Base-by-base conservation (phyloP, 2,113 vertebrate species). In the Anolis carolinensis region DNA sequence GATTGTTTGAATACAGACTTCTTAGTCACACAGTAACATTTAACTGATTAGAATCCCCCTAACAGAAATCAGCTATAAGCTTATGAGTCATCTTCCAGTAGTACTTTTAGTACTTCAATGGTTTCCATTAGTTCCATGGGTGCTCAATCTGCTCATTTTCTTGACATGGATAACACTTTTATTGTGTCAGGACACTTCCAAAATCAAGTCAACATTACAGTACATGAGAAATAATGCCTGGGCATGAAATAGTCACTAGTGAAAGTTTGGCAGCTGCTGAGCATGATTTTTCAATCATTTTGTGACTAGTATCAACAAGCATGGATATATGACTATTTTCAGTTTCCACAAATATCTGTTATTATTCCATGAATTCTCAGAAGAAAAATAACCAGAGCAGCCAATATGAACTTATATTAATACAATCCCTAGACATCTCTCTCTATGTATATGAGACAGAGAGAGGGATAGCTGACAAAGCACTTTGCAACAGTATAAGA, bases 361-460 rank as follows among this genome's bases (percentile, higher is more conserved):
- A 70, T 79, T 88, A 84, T 86, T 81, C 18, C 72, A 82, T 92
- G 20, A 88, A 59, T 94, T 94, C 87, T 94, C 63, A 85, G 91
- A 86, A 86, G 67, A 87, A 93, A 90, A 70, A 94, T 82, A 79
- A 44, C 87, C 87, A 86, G 79, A 82, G 83, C 90, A 92, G 88
- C 90, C 88, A 94, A 88, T 90, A 92, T 89, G 85, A 95, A 94
- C 84, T 95, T 95, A 91, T 92, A 90, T n/a, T 91, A 95, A 75
- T 92, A 50, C 87, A 92, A 80, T 76, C 90, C 92, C 81, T 90
- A 94, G 89, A 73, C 90, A 65, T 83, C 82, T 75, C 25, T 44
- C 80, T 79, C 79, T 94, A 87, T 88, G 13, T 36, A 13, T 18
- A 75, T 84, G 27, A 14, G 4, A 81, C 87, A 86, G 91, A 75